These are phyloP conservation scores for Adoxophyes honmai DNA, from an alignment of 1,140 invertebrate genomes.

Conservation along the genomic window DNA sequence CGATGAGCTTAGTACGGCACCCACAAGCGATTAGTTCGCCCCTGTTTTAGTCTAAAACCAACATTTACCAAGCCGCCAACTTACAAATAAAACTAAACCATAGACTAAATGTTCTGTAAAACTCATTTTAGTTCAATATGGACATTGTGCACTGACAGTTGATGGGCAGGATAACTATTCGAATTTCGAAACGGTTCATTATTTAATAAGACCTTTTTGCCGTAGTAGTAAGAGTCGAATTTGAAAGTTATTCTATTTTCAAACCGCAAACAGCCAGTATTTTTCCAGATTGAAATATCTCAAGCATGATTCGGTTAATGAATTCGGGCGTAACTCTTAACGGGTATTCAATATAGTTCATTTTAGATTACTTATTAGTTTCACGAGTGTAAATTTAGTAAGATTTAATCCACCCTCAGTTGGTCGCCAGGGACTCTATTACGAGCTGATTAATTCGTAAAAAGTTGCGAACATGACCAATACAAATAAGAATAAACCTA, in stretches of 20 bases:
- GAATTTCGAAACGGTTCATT: neutral
- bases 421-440: slow-evolving; percentile 19
- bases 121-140: neutral
- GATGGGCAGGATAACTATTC: neutral
- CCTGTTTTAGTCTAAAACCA: slow-evolving; percentile 30
- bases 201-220: neutral
- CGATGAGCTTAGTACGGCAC: slow-evolving; percentile 63
- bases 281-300: neutral
- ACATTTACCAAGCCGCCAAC: neutral
- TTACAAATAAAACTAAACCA: neutral
- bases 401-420: slow-evolving; percentile 20
- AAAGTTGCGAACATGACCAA: slow-evolving; percentile 16
- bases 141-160: neutral
- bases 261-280: neutral
- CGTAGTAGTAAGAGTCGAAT: neutral
- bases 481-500: slow-evolving; percentile 6
- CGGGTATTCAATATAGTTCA: neutral
- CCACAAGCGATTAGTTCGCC: slow-evolving; percentile 57
- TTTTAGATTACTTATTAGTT: neutral
- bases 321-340: neutral
- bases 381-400: neutral
- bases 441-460: slow-evolving; percentile 47
- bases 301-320: neutral
- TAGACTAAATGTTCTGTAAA: neutral
- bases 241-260: neutral